Percentiles rank a stretch among this genome's conserved stretches.
Evolutionary conservation across 2,888 invertebrate genomes (phyloP).

Genomic region (Pinctada fucata): DNA sequence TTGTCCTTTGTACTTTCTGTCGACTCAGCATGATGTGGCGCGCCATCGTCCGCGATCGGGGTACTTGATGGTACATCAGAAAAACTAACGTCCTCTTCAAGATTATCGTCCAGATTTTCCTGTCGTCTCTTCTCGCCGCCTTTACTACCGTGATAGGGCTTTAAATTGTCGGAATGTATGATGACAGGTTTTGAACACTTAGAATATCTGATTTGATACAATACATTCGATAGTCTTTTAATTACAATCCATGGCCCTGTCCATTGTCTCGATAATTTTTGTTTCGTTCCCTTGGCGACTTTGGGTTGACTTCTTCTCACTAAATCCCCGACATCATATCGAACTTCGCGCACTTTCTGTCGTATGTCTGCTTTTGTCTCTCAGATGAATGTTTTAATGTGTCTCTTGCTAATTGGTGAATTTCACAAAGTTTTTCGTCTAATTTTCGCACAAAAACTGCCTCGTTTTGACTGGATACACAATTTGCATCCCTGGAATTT

Average conservation of each 20-base stretch:
- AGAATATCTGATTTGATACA: conserved; percentile 32
- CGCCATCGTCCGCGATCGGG: too few relatives aligned
- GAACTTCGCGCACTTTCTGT: neutral
- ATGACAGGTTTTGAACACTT: conserved; percentile 23
- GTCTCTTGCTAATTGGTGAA: neutral
- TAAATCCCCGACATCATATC: conserved; percentile 7
- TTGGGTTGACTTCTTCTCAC: neutral
- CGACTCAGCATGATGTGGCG: too few relatives aligned
- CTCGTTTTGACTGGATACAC: neutral
- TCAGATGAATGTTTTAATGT: neutral
- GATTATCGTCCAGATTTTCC: too few relatives aligned
- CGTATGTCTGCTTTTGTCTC: neutral
- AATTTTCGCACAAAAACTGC: neutral
- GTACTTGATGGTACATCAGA: too few relatives aligned
- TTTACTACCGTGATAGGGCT: conserved; percentile 17
- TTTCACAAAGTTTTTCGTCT: conserved; percentile 1
- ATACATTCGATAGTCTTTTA: conserved; percentile 17
- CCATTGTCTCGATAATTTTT: conserved; percentile 31
- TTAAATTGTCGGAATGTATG: conserved; percentile 23
- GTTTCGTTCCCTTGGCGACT: conserved; percentile 7
- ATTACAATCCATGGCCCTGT: conserved; percentile 36
- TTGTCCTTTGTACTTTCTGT: too few relatives aligned
- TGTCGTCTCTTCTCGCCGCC: too few relatives aligned
- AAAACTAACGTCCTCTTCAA: too few relatives aligned
- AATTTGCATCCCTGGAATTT: neutral